Base-by-base conservation (phyloP, 1,140 invertebrate species). In the Caenorhabditis briggsae region DNA sequence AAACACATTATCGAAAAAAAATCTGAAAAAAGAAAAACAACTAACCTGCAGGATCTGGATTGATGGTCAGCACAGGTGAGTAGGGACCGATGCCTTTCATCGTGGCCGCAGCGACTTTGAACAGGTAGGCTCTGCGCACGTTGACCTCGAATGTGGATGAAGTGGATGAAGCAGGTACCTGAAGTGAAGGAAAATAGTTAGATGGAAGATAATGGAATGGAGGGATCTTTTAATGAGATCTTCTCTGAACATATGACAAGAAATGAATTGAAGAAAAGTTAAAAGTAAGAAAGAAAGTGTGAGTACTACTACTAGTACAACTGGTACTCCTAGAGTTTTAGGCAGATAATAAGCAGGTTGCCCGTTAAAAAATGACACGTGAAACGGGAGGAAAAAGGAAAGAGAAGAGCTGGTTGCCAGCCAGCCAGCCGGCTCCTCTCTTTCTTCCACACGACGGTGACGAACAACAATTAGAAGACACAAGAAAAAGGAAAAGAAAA, bases 11-110 rank as follows among this genome's bases (percentile, higher is more conserved):
- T 33, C 33, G 1, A 33, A 33, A 8, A 7, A 70, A 8, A 9
- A 43, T 18, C 1, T 11, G 9, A 61, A 33, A 20, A 25, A n/a
- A 61, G 23, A 25, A 43, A 70, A n/a, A 65, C 59, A 89, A 88
- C 88, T 74, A 61, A 90, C 90, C 90, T 41, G 70, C 56, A 58
- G 89, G 82, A 85, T 87, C 85, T 11, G 89, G 90, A 56, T 87
- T 84, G 46, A 90, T 87, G 23, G 82, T 89, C n/a, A 90, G 74
- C 23, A 85, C 86, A 11, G 90, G 87, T 2, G 92, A 91, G 55
- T 87, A 92, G 2, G 89, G 90, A 11, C 91, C 92, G 33, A 84
- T 61, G n/a, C 91, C 91, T 82, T 91, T 92, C 84, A 90, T 88
- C 18, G 91, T 92, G 14, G 89, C 84, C 7, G 91, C 91, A 6